These are phyloP conservation scores for Orthonevra nobilis DNA, from an alignment of 2,888 invertebrate genomes.

Conservation along the genomic window DNA sequence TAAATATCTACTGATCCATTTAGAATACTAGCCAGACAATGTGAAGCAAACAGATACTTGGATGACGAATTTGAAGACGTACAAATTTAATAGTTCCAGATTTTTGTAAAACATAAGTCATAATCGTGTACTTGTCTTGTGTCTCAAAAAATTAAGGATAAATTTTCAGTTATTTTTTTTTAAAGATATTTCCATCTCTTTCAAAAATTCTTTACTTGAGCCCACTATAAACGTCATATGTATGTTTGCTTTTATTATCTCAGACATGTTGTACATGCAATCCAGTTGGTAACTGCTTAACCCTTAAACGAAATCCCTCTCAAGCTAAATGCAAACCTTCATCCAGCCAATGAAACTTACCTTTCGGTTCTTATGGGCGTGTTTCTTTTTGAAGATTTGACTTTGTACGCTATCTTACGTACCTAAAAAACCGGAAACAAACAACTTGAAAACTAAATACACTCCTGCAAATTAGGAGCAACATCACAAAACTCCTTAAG, in stretches of 20 bases:
- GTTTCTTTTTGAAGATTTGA: slow-evolving; percentile 57
- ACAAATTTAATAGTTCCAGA: too few species aligned
- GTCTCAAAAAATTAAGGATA: too few species aligned
- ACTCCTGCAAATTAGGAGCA: slow-evolving; percentile 62
- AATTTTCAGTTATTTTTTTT: too few species aligned
- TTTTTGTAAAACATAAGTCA: too few species aligned
- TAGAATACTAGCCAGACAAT: too few species aligned
- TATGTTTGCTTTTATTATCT: neutral
- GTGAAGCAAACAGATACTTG: too few species aligned
- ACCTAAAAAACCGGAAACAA: slow-evolving; percentile 67
- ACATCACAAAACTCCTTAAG: slow-evolving; percentile 2
- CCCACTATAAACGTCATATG: too few species aligned
- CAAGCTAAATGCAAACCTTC: neutral
- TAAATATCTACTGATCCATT: too few species aligned
- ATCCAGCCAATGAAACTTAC: slow-evolving; percentile 39
- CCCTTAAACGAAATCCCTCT: slow-evolving; percentile 8
- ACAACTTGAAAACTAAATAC: slow-evolving; percentile 61
- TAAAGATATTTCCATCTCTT: too few species aligned
- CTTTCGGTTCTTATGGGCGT: slow-evolving; percentile 39
- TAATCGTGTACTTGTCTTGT: too few species aligned
- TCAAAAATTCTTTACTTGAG: too few species aligned
- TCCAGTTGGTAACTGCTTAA: slow-evolving; percentile 5
- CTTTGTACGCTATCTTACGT: slow-evolving; percentile 49
- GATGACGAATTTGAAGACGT: too few species aligned
- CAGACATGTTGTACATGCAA: slow-evolving; percentile 6